These are phyloP conservation scores for Ectemnius continuus DNA, from an alignment of 2,888 invertebrate species.

Conservation along the genomic window DNA sequence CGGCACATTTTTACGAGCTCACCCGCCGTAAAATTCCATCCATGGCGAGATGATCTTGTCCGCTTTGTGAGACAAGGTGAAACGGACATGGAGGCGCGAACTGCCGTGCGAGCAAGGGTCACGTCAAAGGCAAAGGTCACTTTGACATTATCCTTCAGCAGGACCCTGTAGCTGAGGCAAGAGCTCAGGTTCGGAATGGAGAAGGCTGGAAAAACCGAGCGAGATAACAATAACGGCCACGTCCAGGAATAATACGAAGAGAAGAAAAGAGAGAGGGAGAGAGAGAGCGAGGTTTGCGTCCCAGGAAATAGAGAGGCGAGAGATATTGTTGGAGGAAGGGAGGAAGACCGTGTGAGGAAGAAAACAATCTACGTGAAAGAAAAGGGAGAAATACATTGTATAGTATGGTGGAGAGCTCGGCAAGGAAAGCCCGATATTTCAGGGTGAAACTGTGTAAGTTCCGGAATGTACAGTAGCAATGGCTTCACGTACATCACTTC, in stretches of 20 bases:
- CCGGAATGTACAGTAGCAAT: constrained; percentile 59
- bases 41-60: constrained; percentile 38
- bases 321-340: constrained; percentile 10
- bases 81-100: constrained; percentile 35
- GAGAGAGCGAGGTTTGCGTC: constrained; percentile 14
- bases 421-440: constrained; percentile 58
- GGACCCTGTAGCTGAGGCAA: neutral
- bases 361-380: neutral
- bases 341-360: neutral
- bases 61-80: constrained; percentile 49
- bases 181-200: neutral
- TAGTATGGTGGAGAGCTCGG: constrained; percentile 20
- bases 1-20: constrained; percentile 48
- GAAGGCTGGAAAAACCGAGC: neutral
- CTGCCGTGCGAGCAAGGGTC: constrained; percentile 31
- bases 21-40: constrained; percentile 48
- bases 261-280: constrained; percentile 19
- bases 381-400: constrained; percentile 6
- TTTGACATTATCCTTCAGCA: constrained; percentile 57
- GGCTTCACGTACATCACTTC: constrained; percentile 61
- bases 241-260: constrained; percentile 12
- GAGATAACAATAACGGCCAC: constrained; percentile 10
- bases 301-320: neutral
- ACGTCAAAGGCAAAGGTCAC: constrained; percentile 45
- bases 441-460: constrained; percentile 52